Evolutionary conservation across 2,888 invertebrate genomes (phyloP), one percentile per base, ranked within the genome.

Genomic region (Mythimna lalbum): DNA sequence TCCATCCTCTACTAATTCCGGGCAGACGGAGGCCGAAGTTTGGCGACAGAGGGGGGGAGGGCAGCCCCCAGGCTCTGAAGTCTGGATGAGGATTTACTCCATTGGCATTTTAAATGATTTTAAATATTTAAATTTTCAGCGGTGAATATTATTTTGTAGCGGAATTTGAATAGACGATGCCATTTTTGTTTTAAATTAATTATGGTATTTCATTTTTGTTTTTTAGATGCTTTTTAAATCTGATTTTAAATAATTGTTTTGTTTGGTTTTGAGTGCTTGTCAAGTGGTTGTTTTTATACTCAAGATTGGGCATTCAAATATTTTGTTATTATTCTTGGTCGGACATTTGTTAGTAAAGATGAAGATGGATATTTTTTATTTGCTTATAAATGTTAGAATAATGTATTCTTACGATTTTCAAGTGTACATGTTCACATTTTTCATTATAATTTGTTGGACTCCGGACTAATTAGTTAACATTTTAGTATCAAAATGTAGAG

Each of bases 21-120:
- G 72, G 70, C 73, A 69, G 81, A 77, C 59, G 27, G 27, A 47
- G 21, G 63, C 21, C 60, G 70, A 89, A 91, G 88, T 90, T 73
- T 90, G 78, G 49, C 49, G 81, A 78, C 77, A 12, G 64, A 63
- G 63, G 76, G 80, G 27, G 61, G 49, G 17, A 19, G 9, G 61
- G 49, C n/a, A 19, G 9, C 36, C 60, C 50, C 61, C 52, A 4
- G 60, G 55, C 62, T 62, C 49, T 47, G 23, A 69, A 76, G 76
- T 59, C 23, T 31, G 47, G 21, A 23, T 23, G 33, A 23, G 43
- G 81, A 76, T 69, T 76, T 55, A 52, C 64, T 76, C 63, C 77
- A 76, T 65, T 76, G 69, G 76, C 52, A 75, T 73, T 73, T 78
- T 63, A 64, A 76, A 76, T 65, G 9, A 60, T 76, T 76, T 60